Conservation (phyloP, 2,113 vertebrate species). For the Nannospalax galili region DNA sequence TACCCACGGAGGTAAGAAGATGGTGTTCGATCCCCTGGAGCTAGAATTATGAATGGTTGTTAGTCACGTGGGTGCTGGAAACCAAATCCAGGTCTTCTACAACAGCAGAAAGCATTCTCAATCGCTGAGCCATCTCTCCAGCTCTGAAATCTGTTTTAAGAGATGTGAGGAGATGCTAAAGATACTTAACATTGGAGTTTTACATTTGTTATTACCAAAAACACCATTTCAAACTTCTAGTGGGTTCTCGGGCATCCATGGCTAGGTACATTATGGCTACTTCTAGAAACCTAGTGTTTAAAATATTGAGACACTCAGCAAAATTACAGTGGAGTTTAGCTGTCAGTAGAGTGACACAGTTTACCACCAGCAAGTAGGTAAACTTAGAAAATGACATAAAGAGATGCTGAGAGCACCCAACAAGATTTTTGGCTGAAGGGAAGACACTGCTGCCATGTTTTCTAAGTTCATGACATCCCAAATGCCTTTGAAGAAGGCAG, state of each 20-base stretch:
- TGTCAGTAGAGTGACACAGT: not conserved
- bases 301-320: not conserved
- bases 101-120: too few relatives aligned
- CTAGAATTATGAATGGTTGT: too few relatives aligned
- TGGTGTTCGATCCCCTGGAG: too few relatives aligned
- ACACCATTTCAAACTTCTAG: not conserved
- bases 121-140: too few relatives aligned
- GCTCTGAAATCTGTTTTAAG: not conserved
- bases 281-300: slow-evolving; percentile 15
- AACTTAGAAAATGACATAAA: not conserved
- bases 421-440: not conserved
- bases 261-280: not conserved
- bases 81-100: too few relatives aligned
- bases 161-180: not conserved
- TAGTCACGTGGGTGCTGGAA: too few relatives aligned
- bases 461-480: not conserved
- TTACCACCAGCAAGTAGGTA: not conserved
- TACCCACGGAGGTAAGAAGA: too few relatives aligned
- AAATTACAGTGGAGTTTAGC: not conserved
- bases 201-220: not conserved
- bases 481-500: not conserved
- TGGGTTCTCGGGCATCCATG: not conserved
- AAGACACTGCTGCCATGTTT: not conserved
- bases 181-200: not conserved
- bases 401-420: not conserved